Evolutionary conservation across 1,140 invertebrate genomes (phyloP).

Genomic region (Macrobrachium rosenbergii): DNA sequence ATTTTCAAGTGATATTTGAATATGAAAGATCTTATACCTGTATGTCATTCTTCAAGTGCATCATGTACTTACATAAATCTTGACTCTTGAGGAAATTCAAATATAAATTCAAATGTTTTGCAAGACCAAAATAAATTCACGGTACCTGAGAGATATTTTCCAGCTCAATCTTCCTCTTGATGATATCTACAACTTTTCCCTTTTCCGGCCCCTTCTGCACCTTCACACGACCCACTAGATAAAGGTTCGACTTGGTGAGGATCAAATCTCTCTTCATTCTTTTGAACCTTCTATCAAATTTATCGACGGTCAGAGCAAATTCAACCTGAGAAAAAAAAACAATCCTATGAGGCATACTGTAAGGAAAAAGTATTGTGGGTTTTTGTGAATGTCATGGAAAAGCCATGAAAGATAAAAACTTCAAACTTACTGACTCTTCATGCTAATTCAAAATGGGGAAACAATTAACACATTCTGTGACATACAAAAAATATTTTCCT

Average conservation of each 20-base stretch:
- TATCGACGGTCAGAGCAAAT: slow-evolving; percentile 80
- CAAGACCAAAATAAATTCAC: slow-evolving; percentile 8
- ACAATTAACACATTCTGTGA: too few relatives aligned
- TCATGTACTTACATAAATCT: too few relatives aligned
- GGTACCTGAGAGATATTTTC: slow-evolving; percentile 76
- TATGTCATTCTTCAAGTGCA: too few relatives aligned
- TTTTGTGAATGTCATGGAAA: too few relatives aligned
- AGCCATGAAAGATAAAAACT: background rate
- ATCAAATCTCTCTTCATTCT: slow-evolving; percentile 78
- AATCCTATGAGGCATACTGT: background rate
- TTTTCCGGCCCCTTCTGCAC: slow-evolving; percentile 76
- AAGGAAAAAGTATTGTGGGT: background rate
- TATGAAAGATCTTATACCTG: too few relatives aligned
- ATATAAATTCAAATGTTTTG: too few relatives aligned
- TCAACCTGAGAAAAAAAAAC: slow-evolving; percentile 67
- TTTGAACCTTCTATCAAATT: slow-evolving; percentile 82
- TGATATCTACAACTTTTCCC: slow-evolving; percentile 76
- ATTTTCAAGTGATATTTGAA: too few relatives aligned
- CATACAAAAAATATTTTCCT: too few relatives aligned
- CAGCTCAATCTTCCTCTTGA: slow-evolving; percentile 78
- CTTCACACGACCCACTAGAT: slow-evolving; percentile 76
- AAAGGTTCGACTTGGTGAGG: slow-evolving; percentile 77
- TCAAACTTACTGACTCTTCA: too few relatives aligned
- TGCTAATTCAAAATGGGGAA: too few relatives aligned
- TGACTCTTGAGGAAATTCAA: too few relatives aligned